Base-by-base conservation (phyloP, 2,113 vertebrate species). In the Pavo muticus region DNA sequence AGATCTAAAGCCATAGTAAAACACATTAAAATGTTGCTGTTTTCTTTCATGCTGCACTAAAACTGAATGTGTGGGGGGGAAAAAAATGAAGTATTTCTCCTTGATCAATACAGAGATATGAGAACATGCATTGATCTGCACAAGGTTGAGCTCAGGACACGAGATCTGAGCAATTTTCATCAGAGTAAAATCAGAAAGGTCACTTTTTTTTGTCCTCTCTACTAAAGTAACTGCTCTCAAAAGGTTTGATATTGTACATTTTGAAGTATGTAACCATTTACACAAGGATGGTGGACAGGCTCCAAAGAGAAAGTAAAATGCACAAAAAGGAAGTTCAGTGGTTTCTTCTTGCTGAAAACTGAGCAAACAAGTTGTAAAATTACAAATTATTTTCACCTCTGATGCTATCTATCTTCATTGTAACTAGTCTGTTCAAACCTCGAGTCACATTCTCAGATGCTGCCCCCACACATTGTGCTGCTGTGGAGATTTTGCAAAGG, bases 1-100 rank as follows among this genome's bases (percentile, higher is more conserved):
- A 98, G 98, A 76, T 92, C 92, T 93, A 88, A 95, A 96, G 65
- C 35, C 71, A 15, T 42, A 82, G 60, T 65, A 54, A 96, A 91
- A 5, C 47, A 47, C 16, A 72, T 94, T 88, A 85, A 39, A 94
- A 89, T 91, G 88, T 87, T 84, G 50, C 52, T 88, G 23, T 25
- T 64, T 68, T 92, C 61, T 91, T 52, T 39, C 64, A 73, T 10
- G 80, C 77, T 81, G 8, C 9, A 77, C 16, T 79, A 69, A 68
- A 72, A 79, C 24, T 65, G 71, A 90, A 91, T 77, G 54, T 56
- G 64, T 24, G 74, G 78, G 67, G 77, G 24, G 30, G 11, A 8
- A 12, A 21, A 69, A 80, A 83, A 82, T 60, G 11, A 59, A 63
- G 16, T 69, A 37, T 45, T 95, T 76, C 19, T 23, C 64, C 72